Percentiles rank a stretch among this genome's conserved stretches.
These are phyloP conservation scores for Chrysotoxum bicinctum DNA, from an alignment of 2,888 invertebrate genomes.

Conservation along the genomic window DNA sequence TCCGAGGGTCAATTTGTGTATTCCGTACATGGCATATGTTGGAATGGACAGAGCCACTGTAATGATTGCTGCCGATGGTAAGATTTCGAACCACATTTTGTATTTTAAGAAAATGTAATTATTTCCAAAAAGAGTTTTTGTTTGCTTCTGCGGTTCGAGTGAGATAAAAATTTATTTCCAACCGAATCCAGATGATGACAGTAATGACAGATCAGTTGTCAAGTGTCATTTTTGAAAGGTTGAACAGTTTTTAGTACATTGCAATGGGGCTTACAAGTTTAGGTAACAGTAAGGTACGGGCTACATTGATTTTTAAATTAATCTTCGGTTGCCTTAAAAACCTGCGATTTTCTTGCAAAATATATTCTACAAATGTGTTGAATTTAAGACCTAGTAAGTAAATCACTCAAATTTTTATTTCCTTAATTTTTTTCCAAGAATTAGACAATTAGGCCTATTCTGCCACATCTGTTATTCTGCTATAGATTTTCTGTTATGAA, in stretches of 20 bases:
- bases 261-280: neutral
- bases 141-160: slow-evolving; percentile 23
- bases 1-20: slow-evolving; percentile 85
- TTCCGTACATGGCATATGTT: slow-evolving; percentile 84
- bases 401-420: too few relatives aligned
- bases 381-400: too few relatives aligned
- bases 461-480: too few relatives aligned
- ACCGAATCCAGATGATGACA: neutral
- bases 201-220: slow-evolving; percentile 17
- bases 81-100: slow-evolving; percentile 88
- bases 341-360: too few relatives aligned
- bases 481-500: too few relatives aligned
- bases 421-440: too few relatives aligned
- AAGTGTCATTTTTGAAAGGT: slow-evolving; percentile 15
- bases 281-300: neutral
- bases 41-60: slow-evolving; percentile 85
- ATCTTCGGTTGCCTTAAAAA: too few relatives aligned
- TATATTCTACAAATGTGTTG: too few relatives aligned
- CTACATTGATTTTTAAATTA: neutral
- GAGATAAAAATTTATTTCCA: neutral
- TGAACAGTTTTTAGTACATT: slow-evolving; percentile 19
- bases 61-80: slow-evolving; percentile 85
- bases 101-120: neutral
- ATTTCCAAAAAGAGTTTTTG: slow-evolving; percentile 18
- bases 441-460: too few relatives aligned